phyloP scores from a whole-genome alignment of 1,140 invertebrate genomes.

The Drosophila guanche region DNA sequence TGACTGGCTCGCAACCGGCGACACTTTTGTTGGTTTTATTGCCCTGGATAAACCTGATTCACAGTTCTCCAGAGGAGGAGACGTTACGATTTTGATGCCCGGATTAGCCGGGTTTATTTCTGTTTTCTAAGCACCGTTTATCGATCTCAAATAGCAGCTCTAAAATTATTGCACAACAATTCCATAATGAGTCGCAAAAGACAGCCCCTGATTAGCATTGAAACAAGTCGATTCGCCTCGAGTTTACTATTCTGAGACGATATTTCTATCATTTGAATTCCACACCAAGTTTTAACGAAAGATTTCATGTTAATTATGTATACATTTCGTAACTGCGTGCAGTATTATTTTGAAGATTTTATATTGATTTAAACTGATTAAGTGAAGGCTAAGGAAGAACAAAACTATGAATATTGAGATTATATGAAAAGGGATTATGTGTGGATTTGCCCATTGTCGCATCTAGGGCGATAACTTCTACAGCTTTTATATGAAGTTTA shows the following conservation, averaged over 20 bases:
- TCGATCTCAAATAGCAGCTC: slow-evolving; percentile 13
- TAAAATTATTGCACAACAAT: slow-evolving; percentile 13
- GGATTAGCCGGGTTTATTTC: slow-evolving; percentile 3
- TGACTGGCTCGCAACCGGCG: neutral
- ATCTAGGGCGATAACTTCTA: no score
- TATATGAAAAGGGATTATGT: no score
- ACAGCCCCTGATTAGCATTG: slow-evolving; percentile 20
- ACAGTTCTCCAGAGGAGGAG: neutral
- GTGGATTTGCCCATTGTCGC: no score
- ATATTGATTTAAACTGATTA: no score
- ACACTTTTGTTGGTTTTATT: slow-evolving; percentile 19
- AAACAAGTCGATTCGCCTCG: slow-evolving; percentile 12
- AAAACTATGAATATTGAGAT: no score
- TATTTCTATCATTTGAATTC: slow-evolving; percentile 18
- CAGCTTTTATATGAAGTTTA: no score
- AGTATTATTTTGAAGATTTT: no score
- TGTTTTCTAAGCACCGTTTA: slow-evolving; percentile 21
- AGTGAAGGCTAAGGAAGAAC: no score
- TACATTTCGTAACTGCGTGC: no score
- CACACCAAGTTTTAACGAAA: no score
- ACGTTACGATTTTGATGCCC: slow-evolving; percentile 2
- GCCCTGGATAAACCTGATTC: slow-evolving; percentile 20
- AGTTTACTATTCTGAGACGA: slow-evolving; percentile 1
- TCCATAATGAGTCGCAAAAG: neutral
- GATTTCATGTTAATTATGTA: no score